A percentile compares a stretch with the other conserved stretches of the same genome.
phyloP scores from a whole-genome alignment of 1,140 invertebrate species.

The Bombus affinis region DNA sequence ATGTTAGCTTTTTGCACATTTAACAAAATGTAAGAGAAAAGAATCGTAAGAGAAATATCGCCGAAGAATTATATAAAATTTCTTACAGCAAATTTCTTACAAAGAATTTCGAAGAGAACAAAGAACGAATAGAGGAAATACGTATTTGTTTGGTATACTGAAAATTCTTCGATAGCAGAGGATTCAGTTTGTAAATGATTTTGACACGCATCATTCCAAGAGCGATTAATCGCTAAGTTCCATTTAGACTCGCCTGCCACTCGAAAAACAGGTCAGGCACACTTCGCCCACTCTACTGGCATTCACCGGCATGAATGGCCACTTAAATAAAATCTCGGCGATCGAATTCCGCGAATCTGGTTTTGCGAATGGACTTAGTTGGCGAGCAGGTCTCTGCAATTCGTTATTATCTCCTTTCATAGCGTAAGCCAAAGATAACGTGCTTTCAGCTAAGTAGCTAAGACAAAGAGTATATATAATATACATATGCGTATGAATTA shows the following conservation, averaged over 20 bases:
- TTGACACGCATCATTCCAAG: background rate
- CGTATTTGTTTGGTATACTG: background rate
- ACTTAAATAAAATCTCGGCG: conserved; percentile 42
- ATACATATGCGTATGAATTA: background rate
- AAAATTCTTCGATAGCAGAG: background rate
- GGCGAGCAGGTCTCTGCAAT: too few relatives aligned
- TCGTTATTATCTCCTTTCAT: conserved; percentile 20
- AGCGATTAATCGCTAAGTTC: conserved; percentile 23
- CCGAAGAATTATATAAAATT: background rate
- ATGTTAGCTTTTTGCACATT: background rate
- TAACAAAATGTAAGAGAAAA: background rate
- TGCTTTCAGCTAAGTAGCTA: background rate
- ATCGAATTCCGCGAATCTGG: conserved; percentile 41
- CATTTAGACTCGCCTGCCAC: conserved; percentile 6
- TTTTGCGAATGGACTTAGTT: background rate
- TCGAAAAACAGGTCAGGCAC: conserved; percentile 58
- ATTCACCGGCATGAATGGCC: conserved; percentile 38
- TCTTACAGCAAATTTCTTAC: background rate
- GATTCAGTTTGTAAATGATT: background rate
- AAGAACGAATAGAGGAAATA: background rate
- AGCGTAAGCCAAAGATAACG: conserved; percentile 8
- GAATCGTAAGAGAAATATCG: background rate
- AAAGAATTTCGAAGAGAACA: background rate
- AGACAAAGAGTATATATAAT: background rate
- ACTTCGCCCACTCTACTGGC: conserved; percentile 33